Evolutionary conservation across 2,888 invertebrate species (phyloP), one percentile per base, ranked within the genome.

Genomic region (Ptilodon capucinus): DNA sequence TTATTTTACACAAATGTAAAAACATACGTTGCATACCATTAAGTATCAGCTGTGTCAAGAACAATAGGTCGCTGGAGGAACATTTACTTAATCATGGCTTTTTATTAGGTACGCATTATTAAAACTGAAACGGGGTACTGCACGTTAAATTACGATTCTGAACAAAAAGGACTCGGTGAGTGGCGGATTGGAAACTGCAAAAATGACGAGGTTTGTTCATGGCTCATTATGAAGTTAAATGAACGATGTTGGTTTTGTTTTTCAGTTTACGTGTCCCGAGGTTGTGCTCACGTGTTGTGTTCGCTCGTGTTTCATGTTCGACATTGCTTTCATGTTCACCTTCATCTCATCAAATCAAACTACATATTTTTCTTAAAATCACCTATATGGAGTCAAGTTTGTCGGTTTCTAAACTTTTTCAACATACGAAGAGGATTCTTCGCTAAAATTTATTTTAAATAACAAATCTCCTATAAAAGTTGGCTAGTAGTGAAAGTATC

Each of bases 211-310:
- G 77, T 82, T 83, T 84, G 84, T 87, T 88, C 85, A 87, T 82
- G 87, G 84, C 82, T 86, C 83, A 87, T 89, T 89, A 87, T 79
- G 76, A 74, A 79, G 73, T 79, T 79, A 81, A 86, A 85, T 83
- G 79, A 83, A 84, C 79, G 81, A 79, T 61, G 72, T 71, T 68
- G 71, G 72, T 78, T 81, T 81, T 79, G 73, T 76, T 74, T 56
- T 70, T 69, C 59, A 59, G 64, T 74, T 76, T 75, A 71, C 73
- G 69, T 75, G 68, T 71, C 53, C 63, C 57, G 66, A 62, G 70
- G 62, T 64, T 61, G 64, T 66, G 65, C 68, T 73, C 60, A 71
- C 74, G 67, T 70, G 70, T 67, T 64, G 51, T 50, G 17, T 14
- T 11, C n/a, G n/a, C n/a, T n/a, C n/a, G n/a, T n/a, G n/a, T n/a